Conservation (phyloP, 2,888 invertebrate species). For the Fragum fragum region DNA sequence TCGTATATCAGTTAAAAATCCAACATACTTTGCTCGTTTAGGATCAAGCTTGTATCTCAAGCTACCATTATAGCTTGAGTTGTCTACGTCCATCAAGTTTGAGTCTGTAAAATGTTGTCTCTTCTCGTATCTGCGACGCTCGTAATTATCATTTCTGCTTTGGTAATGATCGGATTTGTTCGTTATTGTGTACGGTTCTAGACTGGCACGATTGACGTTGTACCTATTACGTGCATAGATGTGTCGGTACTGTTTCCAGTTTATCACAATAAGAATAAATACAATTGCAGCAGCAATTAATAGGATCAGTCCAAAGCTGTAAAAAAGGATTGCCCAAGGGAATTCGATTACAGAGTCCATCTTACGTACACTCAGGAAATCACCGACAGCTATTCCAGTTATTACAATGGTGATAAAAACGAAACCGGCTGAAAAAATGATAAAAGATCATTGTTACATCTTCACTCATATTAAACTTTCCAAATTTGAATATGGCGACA, state of each 20-base stretch:
- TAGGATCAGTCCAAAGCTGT: slow-evolving; percentile 40
- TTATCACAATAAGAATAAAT: slow-evolving; percentile 35
- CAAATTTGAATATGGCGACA: no score
- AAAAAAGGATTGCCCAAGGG: slow-evolving; percentile 58
- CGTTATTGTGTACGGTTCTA: background rate
- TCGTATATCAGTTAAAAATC: slow-evolving; percentile 1
- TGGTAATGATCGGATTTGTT: background rate
- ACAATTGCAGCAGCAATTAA: slow-evolving; percentile 45
- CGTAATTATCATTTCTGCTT: background rate
- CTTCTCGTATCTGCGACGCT: background rate
- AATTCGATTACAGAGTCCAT: slow-evolving; percentile 56
- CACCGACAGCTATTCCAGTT: slow-evolving; percentile 29
- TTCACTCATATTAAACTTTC: no score
- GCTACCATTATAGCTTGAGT: background rate
- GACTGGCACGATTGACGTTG: background rate
- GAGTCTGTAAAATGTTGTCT: background rate
- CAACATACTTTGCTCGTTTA: slow-evolving; percentile 1
- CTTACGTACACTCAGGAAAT: slow-evolving; percentile 40
- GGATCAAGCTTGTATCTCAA: slow-evolving; percentile 7
- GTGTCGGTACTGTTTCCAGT: slow-evolving; percentile 45
- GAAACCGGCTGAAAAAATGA: slow-evolving; percentile 48
- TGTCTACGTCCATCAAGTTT: background rate
- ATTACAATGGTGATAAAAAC: slow-evolving; percentile 46
- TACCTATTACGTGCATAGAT: slow-evolving; percentile 47
- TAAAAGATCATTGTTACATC: no score